Percentiles rank a stretch among this genome's conserved stretches.
Conservation (phyloP, 2,113 vertebrate species). For the Danio rerio region GRCz12tu NC_133200.1:32647501-32648000, state of each 20-base stretch:
- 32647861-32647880: conserved; percentile 23
- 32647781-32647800: not conserved
- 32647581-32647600: not conserved
- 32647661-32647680: not conserved
- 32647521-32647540: not conserved
- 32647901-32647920: conserved; percentile 83
- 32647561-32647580: not conserved
- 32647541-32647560: not conserved
- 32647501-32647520: not conserved
- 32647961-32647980: conserved; percentile 91
- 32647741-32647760: not conserved
- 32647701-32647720: not conserved
- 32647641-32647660: not conserved
- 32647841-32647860: not conserved
- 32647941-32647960: conserved; percentile 95
- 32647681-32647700: not conserved
- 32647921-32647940: conserved; percentile 85
- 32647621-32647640: not conserved
- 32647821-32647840: not conserved
- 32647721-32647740: not conserved
- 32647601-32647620: not conserved
- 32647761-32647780: not conserved
- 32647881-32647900: conserved; percentile 88
- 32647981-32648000: conserved; percentile 83
- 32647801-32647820: not conserved